Evolutionary conservation across 2,888 invertebrate genomes (phyloP), one percentile per base, ranked within the genome.

Genomic region (Apotomis capreana): DNA sequence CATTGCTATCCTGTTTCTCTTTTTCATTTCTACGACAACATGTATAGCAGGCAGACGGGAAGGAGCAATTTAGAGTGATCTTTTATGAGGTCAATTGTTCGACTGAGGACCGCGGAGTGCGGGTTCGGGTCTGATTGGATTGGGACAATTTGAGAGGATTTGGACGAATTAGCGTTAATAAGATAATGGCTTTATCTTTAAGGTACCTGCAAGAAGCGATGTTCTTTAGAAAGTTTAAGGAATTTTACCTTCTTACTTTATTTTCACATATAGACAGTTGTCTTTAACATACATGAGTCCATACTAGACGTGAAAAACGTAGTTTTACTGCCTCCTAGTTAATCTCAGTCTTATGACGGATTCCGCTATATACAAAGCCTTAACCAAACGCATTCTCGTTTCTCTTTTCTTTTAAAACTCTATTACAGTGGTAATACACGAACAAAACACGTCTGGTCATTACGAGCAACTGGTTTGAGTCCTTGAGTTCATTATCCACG

Each of bases 61-160:
- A 71, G 68, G 13, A 65, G 61, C 74, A 74, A 74, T 74, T 71
- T 69, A 74, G 62, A 58, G 68, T 60, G 64, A 69, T 68, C 64
- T 68, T 70, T 68, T 71, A 74, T 71, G 68, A 74, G 74, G 74
- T 74, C 74, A 74, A 74, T 74, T 74, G 74, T 57, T 9, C 51
- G 70, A 63, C 64, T 70, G 62, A 51, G 69, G 40, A 40, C 40
- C 40, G 49, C 36, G 54, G 12, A 46, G 12, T 37, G 55, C 55
- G 9, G 54, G 70, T 37, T 52, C 64, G 70, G 70, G 26, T 68
- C 71, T 57, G 58, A 70, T 70, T 70, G 60, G 61, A 68, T 67
- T 71, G 67, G 55, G 71, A 61, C 62, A 55, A 68, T 67, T 71
- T 71, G 67, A 37, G 44, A 57, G 26, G 58, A 63, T 64, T 64